Evolutionary conservation across 2,797 vertebrate genomes (phyloP), one percentile per base, ranked within the genome.

Genomic region (Eleutherodactylus coqui): DNA sequence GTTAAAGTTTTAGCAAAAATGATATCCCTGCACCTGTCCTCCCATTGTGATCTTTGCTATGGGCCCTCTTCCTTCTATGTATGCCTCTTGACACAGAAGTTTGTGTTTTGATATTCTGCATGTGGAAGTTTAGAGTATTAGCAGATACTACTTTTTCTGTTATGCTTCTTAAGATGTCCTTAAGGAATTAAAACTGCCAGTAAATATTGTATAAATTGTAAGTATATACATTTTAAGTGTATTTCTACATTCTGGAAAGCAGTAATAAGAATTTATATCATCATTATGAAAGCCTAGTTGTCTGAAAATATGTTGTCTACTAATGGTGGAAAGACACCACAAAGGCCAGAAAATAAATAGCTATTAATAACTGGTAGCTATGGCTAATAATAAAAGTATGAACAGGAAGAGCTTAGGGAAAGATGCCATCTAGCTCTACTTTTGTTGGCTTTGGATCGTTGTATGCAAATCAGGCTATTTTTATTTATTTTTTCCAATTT

Each of bases 401-500:
- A 62, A 62, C 24, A 45, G 27, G 45, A 51, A 24, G n/a, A 75
- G 17, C n/a, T 17, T 2, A 17, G 43, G 11, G 36, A 32, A 75
- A 27, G n/a, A n/a, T 79, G 11, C 1, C 62, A 34, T 67, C 34
- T 16, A 34, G 29, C 62, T 72, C 9, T 69, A 41, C 36, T 5
- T 45, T 49, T 82, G 29, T 70, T 36, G 16, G 70, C 1, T 9
- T 70, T 72, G 67, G 45, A 72, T 70, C 27, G 19, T 49, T 72
- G 11, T 72, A 53, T 82, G 45, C 11, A 24, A 81, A 51, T 51
- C 10, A n/a, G 21, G 38, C 2, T 14, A 38, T 38, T 21, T 29
- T 17, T 21, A n/a, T 3, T 19, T 70, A 27, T 72, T 69, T 29
- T 82, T 72, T 41, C 69, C 27, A 55, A 5, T 81, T 82, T 82